These are phyloP conservation scores for Acronicta alni DNA, from an alignment of 2,888 invertebrate species.

Conservation along the genomic window DNA sequence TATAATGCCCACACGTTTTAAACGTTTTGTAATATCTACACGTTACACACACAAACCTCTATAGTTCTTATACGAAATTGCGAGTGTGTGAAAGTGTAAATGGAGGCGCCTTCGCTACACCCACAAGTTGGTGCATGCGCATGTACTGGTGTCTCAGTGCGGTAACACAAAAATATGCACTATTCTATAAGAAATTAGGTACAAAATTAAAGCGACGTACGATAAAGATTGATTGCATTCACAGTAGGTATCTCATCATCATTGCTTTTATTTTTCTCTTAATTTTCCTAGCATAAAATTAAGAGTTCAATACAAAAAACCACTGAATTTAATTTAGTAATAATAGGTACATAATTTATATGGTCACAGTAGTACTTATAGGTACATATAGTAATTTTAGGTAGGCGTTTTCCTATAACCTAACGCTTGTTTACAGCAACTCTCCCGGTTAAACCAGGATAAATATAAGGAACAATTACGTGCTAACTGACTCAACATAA, in stretches of 20 bases:
- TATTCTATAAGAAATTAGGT: constrained; percentile 8
- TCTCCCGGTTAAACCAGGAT: constrained; percentile 26
- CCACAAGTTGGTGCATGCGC: constrained; percentile 48
- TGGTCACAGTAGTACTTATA: too few species aligned
- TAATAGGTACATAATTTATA: not conserved
- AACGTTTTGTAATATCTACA: constrained; percentile 67
- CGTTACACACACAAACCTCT: constrained; percentile 60
- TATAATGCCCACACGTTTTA: constrained; percentile 65
- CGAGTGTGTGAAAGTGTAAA: constrained; percentile 71
- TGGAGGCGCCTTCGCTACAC: constrained; percentile 66
- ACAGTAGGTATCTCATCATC: not conserved
- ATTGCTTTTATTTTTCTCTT: not conserved
- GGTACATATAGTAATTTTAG: too few species aligned
- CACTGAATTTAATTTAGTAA: not conserved
- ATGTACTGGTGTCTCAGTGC: constrained; percentile 16
- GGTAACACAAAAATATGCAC: constrained; percentile 15
- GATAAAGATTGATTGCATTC: not conserved
- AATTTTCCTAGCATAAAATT: not conserved
- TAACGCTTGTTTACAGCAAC: constrained; percentile 1
- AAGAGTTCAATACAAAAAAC: not conserved
- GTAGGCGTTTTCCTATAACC: constrained; percentile 10
- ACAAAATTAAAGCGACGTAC: not conserved
- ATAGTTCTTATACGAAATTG: constrained; percentile 46
- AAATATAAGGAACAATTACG: constrained; percentile 10
- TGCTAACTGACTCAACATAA: not conserved